phyloP scores from a whole-genome alignment of 2,113 vertebrate genomes.

The Perca flavescens region DNA sequence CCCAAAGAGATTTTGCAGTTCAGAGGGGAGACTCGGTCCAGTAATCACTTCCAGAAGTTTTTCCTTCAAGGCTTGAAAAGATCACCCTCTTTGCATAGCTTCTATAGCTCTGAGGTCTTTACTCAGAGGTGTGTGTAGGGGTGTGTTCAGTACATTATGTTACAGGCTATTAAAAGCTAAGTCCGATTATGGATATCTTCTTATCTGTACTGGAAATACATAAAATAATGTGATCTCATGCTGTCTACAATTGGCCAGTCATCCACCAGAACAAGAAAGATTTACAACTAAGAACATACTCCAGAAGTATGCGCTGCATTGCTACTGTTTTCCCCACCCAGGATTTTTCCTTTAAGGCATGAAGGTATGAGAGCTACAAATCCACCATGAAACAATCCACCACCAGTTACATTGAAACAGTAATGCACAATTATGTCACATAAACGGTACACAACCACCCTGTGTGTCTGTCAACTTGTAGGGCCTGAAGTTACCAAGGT shows the following conservation, averaged over 20 bases:
- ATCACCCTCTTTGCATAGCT: not conserved
- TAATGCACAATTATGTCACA: conserved; percentile 17
- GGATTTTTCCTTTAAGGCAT: not conserved
- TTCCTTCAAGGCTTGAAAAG: not conserved
- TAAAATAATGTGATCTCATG: not conserved
- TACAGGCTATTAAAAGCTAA: conserved; percentile 1
- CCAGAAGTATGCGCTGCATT: not conserved
- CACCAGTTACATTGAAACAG: not conserved
- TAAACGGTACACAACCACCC: not conserved
- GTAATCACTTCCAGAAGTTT: not conserved
- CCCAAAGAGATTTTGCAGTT: conserved; percentile 10
- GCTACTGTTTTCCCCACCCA: not conserved
- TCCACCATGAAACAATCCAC: not conserved
- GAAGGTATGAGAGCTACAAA: conserved; percentile 5
- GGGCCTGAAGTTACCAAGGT: not conserved
- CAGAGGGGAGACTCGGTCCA: not conserved
- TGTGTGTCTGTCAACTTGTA: not conserved
- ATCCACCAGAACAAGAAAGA: not conserved
- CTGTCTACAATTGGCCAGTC: not conserved
- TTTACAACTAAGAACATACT: not conserved
- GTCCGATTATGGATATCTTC: not conserved
- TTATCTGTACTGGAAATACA: not conserved
- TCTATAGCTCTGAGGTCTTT: not conserved
- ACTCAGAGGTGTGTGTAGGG: not conserved
- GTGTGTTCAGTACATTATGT: not conserved